Evolutionary conservation across 2,797 vertebrate species (phyloP).

Genomic region (Podarcis siculus): DNA sequence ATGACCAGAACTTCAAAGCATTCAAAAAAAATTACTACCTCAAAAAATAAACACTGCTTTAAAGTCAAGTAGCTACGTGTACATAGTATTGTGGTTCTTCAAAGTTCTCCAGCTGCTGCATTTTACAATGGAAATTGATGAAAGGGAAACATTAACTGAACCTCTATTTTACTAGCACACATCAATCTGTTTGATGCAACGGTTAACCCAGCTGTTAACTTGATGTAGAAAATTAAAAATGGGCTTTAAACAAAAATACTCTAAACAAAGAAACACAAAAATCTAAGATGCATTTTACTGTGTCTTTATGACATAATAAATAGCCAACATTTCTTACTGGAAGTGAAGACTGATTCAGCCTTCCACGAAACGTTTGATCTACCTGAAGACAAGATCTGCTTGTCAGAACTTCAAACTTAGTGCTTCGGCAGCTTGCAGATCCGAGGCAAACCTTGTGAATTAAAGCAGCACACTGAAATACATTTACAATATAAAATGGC

Average conservation of each 20-base stretch:
- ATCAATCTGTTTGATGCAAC: conserved; percentile 41
- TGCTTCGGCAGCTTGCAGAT: neutral
- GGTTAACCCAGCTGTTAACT: conserved; percentile 44
- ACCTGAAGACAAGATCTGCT: neutral
- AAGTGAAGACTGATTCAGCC: neutral
- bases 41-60: neutral
- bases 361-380: neutral
- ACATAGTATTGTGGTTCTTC: conserved; percentile 44
- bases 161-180: conserved; percentile 45
- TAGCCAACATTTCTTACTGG: neutral
- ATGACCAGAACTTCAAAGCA: neutral
- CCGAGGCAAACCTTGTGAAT: neutral
- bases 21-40: neutral
- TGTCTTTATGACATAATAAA: neutral
- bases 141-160: conserved; percentile 59
- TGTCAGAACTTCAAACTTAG: neutral
- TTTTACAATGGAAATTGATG: conserved; percentile 53
- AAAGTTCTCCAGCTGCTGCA: conserved; percentile 17
- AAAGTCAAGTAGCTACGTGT: neutral
- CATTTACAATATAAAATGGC: neutral
- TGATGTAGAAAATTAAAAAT: conserved; percentile 46
- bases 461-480: neutral
- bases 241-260: conserved; percentile 2
- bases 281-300: neutral
- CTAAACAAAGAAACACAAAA: neutral